Evolutionary conservation across 1,140 invertebrate genomes (phyloP).

Genomic region (Nomia melanderi): DNA sequence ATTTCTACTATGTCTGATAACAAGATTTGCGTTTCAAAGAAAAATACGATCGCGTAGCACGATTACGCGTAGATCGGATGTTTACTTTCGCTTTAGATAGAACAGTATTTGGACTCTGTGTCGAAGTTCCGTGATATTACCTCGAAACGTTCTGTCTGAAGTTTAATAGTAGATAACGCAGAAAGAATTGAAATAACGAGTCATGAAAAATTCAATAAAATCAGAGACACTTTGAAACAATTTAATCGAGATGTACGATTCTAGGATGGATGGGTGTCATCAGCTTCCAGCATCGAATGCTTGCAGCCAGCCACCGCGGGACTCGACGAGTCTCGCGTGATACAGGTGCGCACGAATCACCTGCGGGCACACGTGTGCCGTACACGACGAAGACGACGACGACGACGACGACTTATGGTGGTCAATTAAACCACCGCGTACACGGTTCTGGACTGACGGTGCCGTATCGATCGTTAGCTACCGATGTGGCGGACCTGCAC

Average conservation of each 20-base stretch:
- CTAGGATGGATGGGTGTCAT: background rate
- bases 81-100: too few relatives aligned
- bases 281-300: background rate
- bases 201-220: too few relatives aligned
- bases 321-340: conserved; percentile 10
- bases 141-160: too few relatives aligned
- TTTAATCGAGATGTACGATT: background rate
- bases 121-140: too few relatives aligned
- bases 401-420: conserved; percentile 29
- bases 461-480: conserved; percentile 58
- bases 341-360: conserved; percentile 17
- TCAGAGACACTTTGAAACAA: background rate
- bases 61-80: too few relatives aligned
- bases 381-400: conserved; percentile 16
- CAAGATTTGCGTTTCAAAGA: too few relatives aligned
- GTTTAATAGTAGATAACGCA: too few relatives aligned
- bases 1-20: too few relatives aligned
- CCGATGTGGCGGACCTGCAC: conserved; percentile 35
- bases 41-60: too few relatives aligned
- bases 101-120: too few relatives aligned
- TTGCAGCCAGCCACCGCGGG: background rate
- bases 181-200: too few relatives aligned
- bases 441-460: conserved; percentile 23
- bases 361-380: conserved; percentile 27
- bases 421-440: conserved; percentile 31